Conservation (phyloP, 2,113 vertebrate genomes). For the Strigops habroptila region DNA sequence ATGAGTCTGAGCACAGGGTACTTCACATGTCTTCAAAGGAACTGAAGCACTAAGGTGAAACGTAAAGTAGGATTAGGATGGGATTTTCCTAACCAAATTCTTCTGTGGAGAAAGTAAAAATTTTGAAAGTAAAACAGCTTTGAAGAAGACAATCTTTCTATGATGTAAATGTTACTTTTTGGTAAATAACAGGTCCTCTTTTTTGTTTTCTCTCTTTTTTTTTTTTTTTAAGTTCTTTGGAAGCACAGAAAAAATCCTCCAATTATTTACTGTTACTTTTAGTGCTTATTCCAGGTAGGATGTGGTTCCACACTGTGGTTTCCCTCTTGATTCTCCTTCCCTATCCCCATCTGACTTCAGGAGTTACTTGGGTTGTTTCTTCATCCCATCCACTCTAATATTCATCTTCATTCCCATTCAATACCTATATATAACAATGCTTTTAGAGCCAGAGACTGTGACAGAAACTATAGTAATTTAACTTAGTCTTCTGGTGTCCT, state of each 20-base stretch:
- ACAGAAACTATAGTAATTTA: background rate
- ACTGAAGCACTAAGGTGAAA: background rate
- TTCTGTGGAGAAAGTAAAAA: background rate
- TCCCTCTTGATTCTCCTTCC: background rate
- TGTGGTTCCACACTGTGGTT: background rate
- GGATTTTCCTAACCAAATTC: background rate
- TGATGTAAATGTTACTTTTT: background rate
- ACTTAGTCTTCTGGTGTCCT: background rate
- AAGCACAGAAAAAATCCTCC: background rate
- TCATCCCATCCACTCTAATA: background rate
- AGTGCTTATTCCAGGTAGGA: background rate
- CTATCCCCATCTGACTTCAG: background rate
- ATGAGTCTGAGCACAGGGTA: background rate
- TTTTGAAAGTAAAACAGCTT: background rate
- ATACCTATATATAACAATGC: accelerated
- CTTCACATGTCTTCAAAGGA: background rate
- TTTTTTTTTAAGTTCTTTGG: background rate
- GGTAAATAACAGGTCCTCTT: background rate
- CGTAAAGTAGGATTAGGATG: background rate
- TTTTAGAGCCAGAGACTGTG: background rate
- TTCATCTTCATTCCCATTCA: background rate
- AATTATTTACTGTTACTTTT: background rate
- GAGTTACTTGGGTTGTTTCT: background rate
- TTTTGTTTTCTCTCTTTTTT: background rate
- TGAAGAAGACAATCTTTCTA: background rate